Base-by-base conservation (phyloP, 2,888 invertebrate genomes). In the Thecocarcelia acutangulata region DNA sequence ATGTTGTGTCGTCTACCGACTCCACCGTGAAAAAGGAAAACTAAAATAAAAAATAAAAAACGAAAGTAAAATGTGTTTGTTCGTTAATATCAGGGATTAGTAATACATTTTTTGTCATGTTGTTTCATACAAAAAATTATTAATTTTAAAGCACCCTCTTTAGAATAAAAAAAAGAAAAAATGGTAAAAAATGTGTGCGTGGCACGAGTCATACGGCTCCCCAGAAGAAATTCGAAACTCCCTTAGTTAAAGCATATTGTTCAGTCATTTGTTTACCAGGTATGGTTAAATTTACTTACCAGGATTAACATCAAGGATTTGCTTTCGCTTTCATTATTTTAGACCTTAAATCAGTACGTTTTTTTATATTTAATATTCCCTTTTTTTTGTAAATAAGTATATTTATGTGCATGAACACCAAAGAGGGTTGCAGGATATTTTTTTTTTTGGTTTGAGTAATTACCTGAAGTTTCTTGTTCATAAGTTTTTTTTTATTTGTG, bases 271-370 rank as follows among this genome's bases (percentile, higher is more conserved):
- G 72, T 46, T 72, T 40, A 78, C 78, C 78, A 72, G 72, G 52
- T 75, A 78, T 56, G 82, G 78, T 78, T 75, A 66, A 70, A 40
- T 74, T 82, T 61, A 54, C 56, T 66, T 48, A 70, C 82, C 69
- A 70, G 78, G 69, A 72, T 82, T 82, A 82, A 78, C 77, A 54
- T 70, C 40, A 46, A 17, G 19, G 28, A 13, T 63, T 74, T 59
- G 33, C 33, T 9, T 50, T n/a, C 33, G 13, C 6, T 0, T 37
- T 24, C 8, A 21, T 19, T 63, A 15, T 42, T 59, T 44, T 50
- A 48, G 40, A 46, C 24, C 28, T 48, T 64, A 48, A 72, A 64
- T 50, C 42, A 70, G 6, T 56, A 48, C 33, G 6, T 33, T 37
- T 56, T 42, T 69, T n/a, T 40, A 37, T 48, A 44, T 37, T 59